These are phyloP conservation scores for Tanaodytes sp. DNA, from an alignment of 2,888 invertebrate genomes.

Conservation along the genomic window DNA sequence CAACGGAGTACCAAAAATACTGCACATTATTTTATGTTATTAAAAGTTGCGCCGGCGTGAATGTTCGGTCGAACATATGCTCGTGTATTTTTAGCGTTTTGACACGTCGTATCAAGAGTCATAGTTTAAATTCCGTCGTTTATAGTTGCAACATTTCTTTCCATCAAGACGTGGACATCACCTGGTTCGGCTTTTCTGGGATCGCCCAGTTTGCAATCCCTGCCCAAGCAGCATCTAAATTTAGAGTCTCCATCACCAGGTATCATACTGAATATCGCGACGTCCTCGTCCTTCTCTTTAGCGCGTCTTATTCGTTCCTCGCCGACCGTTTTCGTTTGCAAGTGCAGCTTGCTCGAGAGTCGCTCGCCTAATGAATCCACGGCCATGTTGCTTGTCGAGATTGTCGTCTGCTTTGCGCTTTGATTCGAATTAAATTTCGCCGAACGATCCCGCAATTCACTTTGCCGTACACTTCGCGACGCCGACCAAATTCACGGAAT, in stretches of 20 bases:
- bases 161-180: too few relatives aligned
- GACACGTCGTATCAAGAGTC: too few relatives aligned
- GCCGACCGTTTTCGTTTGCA: slow-evolving; percentile 87
- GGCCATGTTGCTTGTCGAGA: slow-evolving; percentile 75
- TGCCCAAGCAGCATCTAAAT: slow-evolving; percentile 84
- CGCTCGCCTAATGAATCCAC: slow-evolving; percentile 86
- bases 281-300: slow-evolving; percentile 88
- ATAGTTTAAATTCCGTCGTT: too few relatives aligned
- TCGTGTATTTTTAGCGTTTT: too few relatives aligned
- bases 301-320: slow-evolving; percentile 86
- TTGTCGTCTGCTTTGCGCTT: slow-evolving; percentile 29
- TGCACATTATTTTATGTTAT: too few relatives aligned
- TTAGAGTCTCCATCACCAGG: slow-evolving; percentile 82
- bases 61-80: not conserved
- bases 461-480: slow-evolving; percentile 17
- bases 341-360: slow-evolving; percentile 78
- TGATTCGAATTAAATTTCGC: slow-evolving; percentile 28
- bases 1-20: too few relatives aligned
- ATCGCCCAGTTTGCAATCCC: slow-evolving; percentile 85
- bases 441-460: slow-evolving; percentile 26
- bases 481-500: slow-evolving; percentile 4
- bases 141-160: too few relatives aligned
- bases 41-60: not conserved
- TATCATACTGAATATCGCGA: slow-evolving; percentile 89
- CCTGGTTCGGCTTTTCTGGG: slow-evolving; percentile 86